Conservation (phyloP, 2,797 vertebrate genomes). For the Psittacula derbiana region DNA sequence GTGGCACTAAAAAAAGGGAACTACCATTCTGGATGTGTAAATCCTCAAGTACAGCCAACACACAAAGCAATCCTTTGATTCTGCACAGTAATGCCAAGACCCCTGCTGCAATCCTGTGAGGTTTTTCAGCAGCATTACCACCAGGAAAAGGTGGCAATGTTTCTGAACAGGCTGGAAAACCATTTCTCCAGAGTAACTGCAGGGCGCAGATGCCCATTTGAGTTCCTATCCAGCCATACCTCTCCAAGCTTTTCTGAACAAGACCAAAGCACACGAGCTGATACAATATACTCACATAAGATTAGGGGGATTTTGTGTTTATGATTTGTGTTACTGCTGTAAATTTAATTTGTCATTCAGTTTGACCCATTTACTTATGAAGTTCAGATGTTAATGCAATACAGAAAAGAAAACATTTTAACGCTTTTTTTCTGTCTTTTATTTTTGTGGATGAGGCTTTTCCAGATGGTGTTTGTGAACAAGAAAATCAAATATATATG, state of each 20-base stretch:
- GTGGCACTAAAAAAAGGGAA: neutral
- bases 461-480: neutral
- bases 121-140: neutral
- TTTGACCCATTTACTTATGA: neutral
- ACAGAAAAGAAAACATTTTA: neutral
- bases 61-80: neutral
- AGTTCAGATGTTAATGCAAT: neutral
- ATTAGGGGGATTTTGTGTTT: neutral
- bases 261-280: neutral
- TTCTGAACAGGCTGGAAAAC: neutral
- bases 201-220: neutral
- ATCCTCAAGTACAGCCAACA: neutral
- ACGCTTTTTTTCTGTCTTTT: neutral
- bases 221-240: neutral
- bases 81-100: neutral
- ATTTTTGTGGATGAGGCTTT: neutral
- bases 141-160: neutral
- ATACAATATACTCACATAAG: neutral
- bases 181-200: accelerated
- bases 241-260: neutral
- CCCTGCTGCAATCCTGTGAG: neutral
- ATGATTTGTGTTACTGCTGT: neutral
- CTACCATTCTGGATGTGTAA: neutral
- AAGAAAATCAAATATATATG: neutral
- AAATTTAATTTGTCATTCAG: neutral